Evolutionary conservation across 1,140 invertebrate species (phyloP), one percentile per base, ranked within the genome.

Genomic region (Araneus ventricosus): DNA sequence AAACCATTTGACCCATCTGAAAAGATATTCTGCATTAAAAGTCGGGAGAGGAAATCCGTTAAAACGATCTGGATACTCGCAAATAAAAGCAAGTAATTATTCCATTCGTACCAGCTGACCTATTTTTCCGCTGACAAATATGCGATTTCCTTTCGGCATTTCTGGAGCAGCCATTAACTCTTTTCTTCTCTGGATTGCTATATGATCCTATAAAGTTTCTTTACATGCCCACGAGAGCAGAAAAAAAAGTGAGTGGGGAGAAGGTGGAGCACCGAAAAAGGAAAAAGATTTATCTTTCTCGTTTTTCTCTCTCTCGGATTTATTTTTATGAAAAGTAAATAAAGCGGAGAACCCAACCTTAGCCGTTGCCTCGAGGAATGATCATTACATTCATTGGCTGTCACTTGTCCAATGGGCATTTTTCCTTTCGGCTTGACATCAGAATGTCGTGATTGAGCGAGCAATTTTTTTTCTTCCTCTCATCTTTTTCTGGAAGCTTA

Each of bases 311-410:
- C 27, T 37, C 37, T 39, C 39, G 24, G 39, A 41, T 52, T 84
- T n/a, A 84, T 84, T 41, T 84, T 84, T 84, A 84, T 24, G 22
- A 84, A 84, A 84, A 84, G 39, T 84, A 84, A 84, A 84, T 84
- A 84, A 84, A 84, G 80, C 45, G 10, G 39, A 52, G 20, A 27
- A 59, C 57, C 4, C 57, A 59, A 59, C 57, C 57, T 39, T 37
- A 22, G 10, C n/a, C 45, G 10, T 27, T 45, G 14, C 45, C 57
- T 37, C 84, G 22, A 86, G 52, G 57, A 86, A 86, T 59, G 45
- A 57, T 59, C 84, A 86, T 86, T 61, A 61, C 84, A 86, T 86
- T 86, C 57, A 86, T 86, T 10, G 27, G 27, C 52, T 61, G 84
- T 52, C 39, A 84, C 8, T 24, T 27, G 37, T 84, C 80, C 22